These are phyloP conservation scores for Neoitamus cyanurus DNA, from an alignment of 2,888 invertebrate genomes.

Conservation along the genomic window DNA sequence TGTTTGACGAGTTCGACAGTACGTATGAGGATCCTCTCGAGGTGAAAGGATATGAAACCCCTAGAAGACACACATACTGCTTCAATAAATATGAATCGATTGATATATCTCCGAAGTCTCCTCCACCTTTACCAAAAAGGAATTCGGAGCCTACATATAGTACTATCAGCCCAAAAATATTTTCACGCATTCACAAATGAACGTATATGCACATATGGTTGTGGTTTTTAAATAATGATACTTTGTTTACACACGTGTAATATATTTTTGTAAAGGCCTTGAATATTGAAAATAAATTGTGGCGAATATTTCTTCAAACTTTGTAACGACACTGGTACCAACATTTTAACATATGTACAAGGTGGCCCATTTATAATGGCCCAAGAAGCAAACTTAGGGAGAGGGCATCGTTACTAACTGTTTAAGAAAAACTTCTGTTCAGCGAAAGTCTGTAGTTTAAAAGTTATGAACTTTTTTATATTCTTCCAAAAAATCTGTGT, in stretches of 20 bases:
- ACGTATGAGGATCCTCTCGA: slow-evolving; percentile 51
- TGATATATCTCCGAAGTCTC: slow-evolving; percentile 56
- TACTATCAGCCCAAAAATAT: background rate
- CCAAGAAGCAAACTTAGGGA: too few relatives aligned
- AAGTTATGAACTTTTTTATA: too few relatives aligned
- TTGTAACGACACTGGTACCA: too few relatives aligned
- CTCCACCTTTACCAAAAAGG: slow-evolving; percentile 62
- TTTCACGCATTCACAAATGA: background rate
- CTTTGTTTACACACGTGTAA: background rate
- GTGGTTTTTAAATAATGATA: background rate
- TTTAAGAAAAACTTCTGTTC: too few relatives aligned
- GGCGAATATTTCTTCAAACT: too few relatives aligned
- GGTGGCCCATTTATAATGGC: too few relatives aligned
- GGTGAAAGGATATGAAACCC: slow-evolving; percentile 52
- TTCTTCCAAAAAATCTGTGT: too few relatives aligned
- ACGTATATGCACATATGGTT: background rate
- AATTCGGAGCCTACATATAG: slow-evolving; percentile 55
- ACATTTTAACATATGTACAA: too few relatives aligned
- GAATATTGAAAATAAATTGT: too few relatives aligned
- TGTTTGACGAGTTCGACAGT: background rate
- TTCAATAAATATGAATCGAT: background rate
- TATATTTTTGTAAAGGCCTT: background rate
- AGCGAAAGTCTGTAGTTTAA: too few relatives aligned
- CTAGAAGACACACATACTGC: slow-evolving; percentile 52
- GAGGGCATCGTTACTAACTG: too few relatives aligned